Conservation (phyloP, 2,797 vertebrate genomes). For the Sphaeramia orbicularis region DNA sequence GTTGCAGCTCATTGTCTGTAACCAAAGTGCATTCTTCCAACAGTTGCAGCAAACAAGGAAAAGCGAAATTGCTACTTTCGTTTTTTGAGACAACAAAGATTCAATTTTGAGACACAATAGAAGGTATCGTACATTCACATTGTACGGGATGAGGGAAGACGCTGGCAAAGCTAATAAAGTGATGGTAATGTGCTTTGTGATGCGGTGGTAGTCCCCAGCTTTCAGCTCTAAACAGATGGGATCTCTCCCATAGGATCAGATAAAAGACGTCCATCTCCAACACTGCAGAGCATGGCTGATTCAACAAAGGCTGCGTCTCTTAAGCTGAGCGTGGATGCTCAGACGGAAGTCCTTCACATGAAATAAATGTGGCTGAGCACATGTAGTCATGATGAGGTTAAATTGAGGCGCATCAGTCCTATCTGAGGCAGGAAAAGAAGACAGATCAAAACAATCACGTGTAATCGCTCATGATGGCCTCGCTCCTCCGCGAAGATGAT, state of each 20-base stretch:
- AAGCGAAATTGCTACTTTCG: constrained; percentile 2
- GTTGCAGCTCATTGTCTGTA: constrained; percentile 2
- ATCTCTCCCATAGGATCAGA: constrained; percentile 74
- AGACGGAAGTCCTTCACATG: constrained; percentile 31
- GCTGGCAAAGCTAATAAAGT: constrained; percentile 71
- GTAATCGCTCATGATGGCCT: constrained; percentile 31
- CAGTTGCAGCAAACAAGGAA: constrained; percentile 23
- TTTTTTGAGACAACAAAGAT: constrained; percentile 27
- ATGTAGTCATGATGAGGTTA: constrained; percentile 58
- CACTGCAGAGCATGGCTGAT: constrained; percentile 63
- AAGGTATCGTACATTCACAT: constrained; percentile 75
- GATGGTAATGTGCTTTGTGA: constrained; percentile 73
- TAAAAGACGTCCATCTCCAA: constrained; percentile 67
- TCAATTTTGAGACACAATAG: constrained; percentile 56
- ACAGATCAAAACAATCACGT: constrained; percentile 44
- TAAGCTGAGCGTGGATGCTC: constrained; percentile 45
- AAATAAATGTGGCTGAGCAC: constrained; percentile 53
- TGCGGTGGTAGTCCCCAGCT: constrained; percentile 56
- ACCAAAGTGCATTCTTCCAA: constrained; percentile 27
- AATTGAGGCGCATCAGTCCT: constrained; percentile 63
- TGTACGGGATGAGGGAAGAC: constrained; percentile 66
- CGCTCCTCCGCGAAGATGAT: constrained; percentile 19
- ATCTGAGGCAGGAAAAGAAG: constrained; percentile 40
- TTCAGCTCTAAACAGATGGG: constrained; percentile 69
- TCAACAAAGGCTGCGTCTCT: constrained; percentile 66